phyloP scores from a whole-genome alignment of 2,888 invertebrate species.

The Mactromeris polynyma region DNA sequence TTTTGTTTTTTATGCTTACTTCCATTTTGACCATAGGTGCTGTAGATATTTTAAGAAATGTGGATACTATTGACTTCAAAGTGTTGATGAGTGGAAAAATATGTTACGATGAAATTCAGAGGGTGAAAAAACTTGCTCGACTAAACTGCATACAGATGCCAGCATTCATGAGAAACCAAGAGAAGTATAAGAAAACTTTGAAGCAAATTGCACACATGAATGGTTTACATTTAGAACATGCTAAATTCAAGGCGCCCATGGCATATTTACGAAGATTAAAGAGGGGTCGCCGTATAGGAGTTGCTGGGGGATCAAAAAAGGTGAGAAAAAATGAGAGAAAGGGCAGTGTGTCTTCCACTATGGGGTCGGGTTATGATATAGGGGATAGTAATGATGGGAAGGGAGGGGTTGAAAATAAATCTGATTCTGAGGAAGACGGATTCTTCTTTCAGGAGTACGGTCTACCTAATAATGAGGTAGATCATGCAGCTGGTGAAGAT shows the following conservation, averaged over 20 bases:
- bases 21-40: conserved; percentile 79
- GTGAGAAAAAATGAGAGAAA: conserved; percentile 70
- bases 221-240: conserved; percentile 77
- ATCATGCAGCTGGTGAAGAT: neutral
- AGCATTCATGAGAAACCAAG: conserved; percentile 84
- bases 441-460: conserved; percentile 51
- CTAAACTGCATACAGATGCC: conserved; percentile 83
- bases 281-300: conserved; percentile 74
- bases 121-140: conserved; percentile 83
- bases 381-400: conserved; percentile 52
- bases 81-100: conserved; percentile 86
- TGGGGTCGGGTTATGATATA: conserved; percentile 52
- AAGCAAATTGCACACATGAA: conserved; percentile 81
- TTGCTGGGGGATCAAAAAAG: conserved; percentile 70
- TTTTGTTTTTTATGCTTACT: conserved; percentile 17
- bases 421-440: conserved; percentile 48
- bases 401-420: conserved; percentile 57
- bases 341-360: conserved; percentile 54
- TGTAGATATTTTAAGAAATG: conserved; percentile 84
- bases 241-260: conserved; percentile 70
- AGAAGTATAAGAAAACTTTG: conserved; percentile 79
- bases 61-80: conserved; percentile 85
- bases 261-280: conserved; percentile 75
- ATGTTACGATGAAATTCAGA: conserved; percentile 82
- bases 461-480: neutral